Evolutionary conservation across 2,797 vertebrate genomes (phyloP), one percentile per base, ranked within the genome.

Genomic region (Periophthalmus magnuspinnatus): DNA sequence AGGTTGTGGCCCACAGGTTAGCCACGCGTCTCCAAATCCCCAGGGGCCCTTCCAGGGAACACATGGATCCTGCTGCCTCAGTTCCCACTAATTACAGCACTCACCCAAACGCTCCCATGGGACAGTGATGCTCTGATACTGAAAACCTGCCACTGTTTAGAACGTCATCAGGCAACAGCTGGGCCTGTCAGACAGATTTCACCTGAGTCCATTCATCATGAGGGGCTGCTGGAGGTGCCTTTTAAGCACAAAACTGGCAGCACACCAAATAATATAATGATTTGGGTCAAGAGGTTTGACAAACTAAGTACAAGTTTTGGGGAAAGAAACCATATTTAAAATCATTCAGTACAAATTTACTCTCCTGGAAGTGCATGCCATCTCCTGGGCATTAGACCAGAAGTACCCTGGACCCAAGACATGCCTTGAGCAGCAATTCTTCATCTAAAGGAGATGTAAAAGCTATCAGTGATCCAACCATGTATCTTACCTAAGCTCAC

Each of bases 41-140:
- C 17, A 0, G 62, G 57, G 67, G 38, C 66, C 80, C 69, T 65
- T 5, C n/a, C 5, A 32, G n/a, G 84, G 80, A 77, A 55, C 71
- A 59, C 74, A 76, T 6, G 54, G 80, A 74, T 76, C 80, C 76
- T 32, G 58, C 80, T 77, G 77, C 78, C 82, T 77, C 75, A 14
- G 81, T 85, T 81, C 68, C 59, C 76, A 79, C 89, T 91, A 89
- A 92, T 92, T 89, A 89, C 89, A 84, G 79, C 79, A 28, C 83
- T 89, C 77, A 65, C 83, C 74, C 85, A 81, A 58, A 58, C 68
- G 68, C 68, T 85, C 88, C 81, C 84, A 22, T 0, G 84, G 81
- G 89, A 90, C 76, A 7, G 69, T 36, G 0, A 58, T 56, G 9
- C 77, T 69, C 78, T 84, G 86, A 89, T 84, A 85, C 83, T 77